Percentiles rank a stretch among this genome's conserved stretches.
These are phyloP conservation scores for Leptoteleia sp. DNA, from an alignment of 1,140 invertebrate genomes.

Conservation along the genomic window DNA sequence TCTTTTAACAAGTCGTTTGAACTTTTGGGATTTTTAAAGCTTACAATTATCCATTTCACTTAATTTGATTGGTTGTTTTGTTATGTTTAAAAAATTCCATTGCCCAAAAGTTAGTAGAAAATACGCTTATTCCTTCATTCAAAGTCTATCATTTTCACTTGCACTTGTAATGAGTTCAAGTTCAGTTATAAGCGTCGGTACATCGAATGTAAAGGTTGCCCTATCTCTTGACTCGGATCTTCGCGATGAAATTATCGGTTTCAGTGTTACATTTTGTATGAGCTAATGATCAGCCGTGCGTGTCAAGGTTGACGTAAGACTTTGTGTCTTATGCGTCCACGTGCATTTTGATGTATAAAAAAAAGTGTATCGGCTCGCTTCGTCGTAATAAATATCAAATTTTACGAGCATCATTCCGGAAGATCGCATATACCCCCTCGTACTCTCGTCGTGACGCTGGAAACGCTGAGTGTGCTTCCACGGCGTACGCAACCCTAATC, in stretches of 20 bases:
- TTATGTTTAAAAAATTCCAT: no score
- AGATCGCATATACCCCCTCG: background rate
- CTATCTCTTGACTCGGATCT: constrained; percentile 1
- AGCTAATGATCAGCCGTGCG: constrained; percentile 10
- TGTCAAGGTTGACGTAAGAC: constrained; percentile 24
- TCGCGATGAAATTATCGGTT: constrained; percentile 21
- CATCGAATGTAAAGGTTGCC: constrained; percentile 28
- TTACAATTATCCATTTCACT: no score
- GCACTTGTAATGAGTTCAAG: no score
- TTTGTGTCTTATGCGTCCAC: no score
- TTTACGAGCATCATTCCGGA: constrained; percentile 7
- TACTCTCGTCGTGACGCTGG: background rate
- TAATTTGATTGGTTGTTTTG: no score
- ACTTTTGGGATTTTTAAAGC: no score
- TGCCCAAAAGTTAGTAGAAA: no score
- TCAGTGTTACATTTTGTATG: constrained; percentile 10
- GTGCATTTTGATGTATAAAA: background rate
- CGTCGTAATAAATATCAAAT: constrained; percentile 14
- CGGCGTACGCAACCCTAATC: constrained; percentile 17
- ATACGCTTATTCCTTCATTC: no score
- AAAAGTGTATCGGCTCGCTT: constrained; percentile 21
- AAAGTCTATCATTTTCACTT: no score
- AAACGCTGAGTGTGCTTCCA: constrained; percentile 3
- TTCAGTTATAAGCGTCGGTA: background rate
- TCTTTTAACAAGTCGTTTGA: no score